Evolutionary conservation across 2,113 vertebrate genomes (phyloP), one percentile per base, ranked within the genome.

Genomic region (Synchiropus splendidus): DNA sequence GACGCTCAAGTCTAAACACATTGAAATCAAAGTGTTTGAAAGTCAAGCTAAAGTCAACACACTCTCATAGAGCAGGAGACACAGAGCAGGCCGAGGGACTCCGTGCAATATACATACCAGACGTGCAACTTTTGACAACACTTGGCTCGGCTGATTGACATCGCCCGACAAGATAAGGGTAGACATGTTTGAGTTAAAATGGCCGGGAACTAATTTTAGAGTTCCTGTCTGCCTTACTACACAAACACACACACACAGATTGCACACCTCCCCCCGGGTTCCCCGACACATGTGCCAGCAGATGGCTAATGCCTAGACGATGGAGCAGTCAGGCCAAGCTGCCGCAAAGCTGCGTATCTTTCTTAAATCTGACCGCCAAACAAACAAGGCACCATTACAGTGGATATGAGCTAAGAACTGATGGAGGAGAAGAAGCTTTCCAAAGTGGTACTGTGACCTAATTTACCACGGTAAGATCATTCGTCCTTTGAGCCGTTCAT

Each of bases 221-320:
- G 58, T 64, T 74, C 70, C 67, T 63, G 61, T 61, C 54, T 59
- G 54, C 58, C 17, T 62, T 59, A 60, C 57, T 51, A 62, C 67
- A 55, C 53, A 61, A 67, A 64, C 62, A 64, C 39, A 61, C 36
- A 27, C 32, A 42, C 56, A 27, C 21, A 27, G 21, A 27, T 27
- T 27, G 21, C 42, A 45, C 64, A 50, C 60, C 56, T 45, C 52
- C 55, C 59, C 48, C 55, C 36, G 9, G 46, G 51, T 55, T 51
- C 59, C 67, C 44, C 33, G 49, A 59, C 60, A 73, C 64, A 70
- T 67, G 64, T 66, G 67, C 70, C 64, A 68, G 59, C 74, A 77
- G 61, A 74, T 68, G 70, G 67, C 58, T 74, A 77, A 77, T 68
- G 64, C 74, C 74, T 61, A 54, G 64, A 42, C 50, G 43, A 72